Conservation (phyloP, 2,888 invertebrate species). For the Dermolepida albohirtum region DNA sequence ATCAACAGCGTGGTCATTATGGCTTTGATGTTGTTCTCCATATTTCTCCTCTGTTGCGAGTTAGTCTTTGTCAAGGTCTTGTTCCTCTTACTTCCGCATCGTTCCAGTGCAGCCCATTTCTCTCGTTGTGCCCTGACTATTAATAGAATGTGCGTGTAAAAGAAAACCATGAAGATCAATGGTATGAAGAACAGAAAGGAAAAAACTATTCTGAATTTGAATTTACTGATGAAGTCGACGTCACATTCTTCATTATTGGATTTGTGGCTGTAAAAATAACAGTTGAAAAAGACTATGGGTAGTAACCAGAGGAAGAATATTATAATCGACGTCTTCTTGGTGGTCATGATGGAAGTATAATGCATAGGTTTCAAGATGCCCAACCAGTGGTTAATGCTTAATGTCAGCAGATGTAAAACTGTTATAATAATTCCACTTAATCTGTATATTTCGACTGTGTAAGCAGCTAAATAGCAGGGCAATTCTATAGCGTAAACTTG, state of each 20-base stretch:
- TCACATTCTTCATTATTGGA: constrained; percentile 49
- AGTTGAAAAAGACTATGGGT: constrained; percentile 67
- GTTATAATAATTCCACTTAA: constrained; percentile 73
- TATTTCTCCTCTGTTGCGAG: constrained; percentile 59
- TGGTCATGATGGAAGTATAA: constrained; percentile 71
- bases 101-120: constrained; percentile 64
- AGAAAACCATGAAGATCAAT: constrained; percentile 69
- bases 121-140: constrained; percentile 70
- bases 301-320: constrained; percentile 70
- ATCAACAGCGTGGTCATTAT: constrained; percentile 74
- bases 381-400: constrained; percentile 76
- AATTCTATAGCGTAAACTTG: constrained; percentile 40
- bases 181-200: constrained; percentile 70
- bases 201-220: constrained; percentile 61
- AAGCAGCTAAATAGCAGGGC: constrained; percentile 44
- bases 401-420: constrained; percentile 72
- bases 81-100: constrained; percentile 61
- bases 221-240: constrained; percentile 41
- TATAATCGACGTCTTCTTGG: constrained; percentile 66
- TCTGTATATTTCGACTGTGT: constrained; percentile 65
- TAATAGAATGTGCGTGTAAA: constrained; percentile 72
- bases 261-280: constrained; percentile 67
- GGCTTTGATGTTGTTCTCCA: constrained; percentile 69
- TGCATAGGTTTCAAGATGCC: constrained; percentile 70
- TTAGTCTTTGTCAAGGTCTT: constrained; percentile 45